Evolutionary conservation across 2,888 invertebrate genomes (phyloP).

Genomic region (Dryobotodes eremita): DNA sequence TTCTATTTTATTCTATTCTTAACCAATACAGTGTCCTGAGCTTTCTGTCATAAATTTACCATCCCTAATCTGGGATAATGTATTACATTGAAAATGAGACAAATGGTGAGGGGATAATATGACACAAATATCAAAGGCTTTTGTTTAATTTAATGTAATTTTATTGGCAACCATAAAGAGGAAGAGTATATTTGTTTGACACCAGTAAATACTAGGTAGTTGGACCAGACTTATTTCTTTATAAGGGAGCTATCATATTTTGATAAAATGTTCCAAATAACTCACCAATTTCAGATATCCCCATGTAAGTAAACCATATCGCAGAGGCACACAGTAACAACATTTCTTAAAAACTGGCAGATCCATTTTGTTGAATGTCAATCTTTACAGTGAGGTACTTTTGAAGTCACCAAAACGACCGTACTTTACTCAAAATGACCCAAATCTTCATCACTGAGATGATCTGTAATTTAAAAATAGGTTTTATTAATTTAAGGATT

Average conservation of each 20-base stretch:
- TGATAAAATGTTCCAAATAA: neutral
- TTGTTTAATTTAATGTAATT: neutral
- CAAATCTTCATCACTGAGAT: neutral
- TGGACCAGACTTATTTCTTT: neutral
- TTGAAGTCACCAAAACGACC: neutral
- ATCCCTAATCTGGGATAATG: neutral
- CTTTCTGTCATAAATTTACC: neutral
- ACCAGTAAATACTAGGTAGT: neutral
- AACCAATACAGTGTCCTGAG: no score
- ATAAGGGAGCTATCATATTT: neutral
- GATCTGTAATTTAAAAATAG: neutral
- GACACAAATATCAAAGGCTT: neutral
- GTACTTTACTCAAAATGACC: neutral
- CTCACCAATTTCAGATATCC: conserved; percentile 67
- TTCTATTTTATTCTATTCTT: no score
- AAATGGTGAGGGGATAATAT: neutral
- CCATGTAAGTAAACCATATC: conserved; percentile 66
- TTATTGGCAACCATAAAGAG: neutral
- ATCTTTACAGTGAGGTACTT: neutral
- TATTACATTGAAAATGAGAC: neutral
- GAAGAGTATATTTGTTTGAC: neutral
- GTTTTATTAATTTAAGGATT: neutral
- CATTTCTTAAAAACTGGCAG: conserved; percentile 64
- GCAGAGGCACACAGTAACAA: conserved; percentile 67
- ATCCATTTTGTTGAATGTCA: conserved; percentile 28